Percentiles rank a stretch among this genome's conserved stretches.
These are phyloP conservation scores for Tetramorium simillimum DNA, from an alignment of 1,140 invertebrate genomes.

Conservation along the genomic window DNA sequence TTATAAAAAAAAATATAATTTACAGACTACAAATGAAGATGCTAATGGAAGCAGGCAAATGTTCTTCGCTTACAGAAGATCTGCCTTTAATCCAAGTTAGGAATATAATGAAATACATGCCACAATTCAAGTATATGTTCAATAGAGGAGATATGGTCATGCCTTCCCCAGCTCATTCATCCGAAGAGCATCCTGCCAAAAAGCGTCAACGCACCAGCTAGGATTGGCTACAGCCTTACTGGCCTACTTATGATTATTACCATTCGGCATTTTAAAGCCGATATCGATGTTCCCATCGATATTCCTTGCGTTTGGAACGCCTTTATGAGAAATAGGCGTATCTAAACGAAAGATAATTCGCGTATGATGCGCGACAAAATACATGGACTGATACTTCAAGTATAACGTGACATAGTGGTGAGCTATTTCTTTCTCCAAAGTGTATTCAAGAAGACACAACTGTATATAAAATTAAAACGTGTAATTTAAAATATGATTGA, in stretches of 20 bases:
- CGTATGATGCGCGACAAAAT: constrained; percentile 52
- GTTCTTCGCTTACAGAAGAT: constrained; percentile 87
- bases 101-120: constrained; percentile 93
- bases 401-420: constrained; percentile 59
- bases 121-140: constrained; percentile 94
- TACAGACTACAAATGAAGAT: constrained; percentile 90
- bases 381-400: constrained; percentile 41
- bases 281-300: not conserved
- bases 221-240: constrained; percentile 87
- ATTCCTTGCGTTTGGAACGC: not conserved
- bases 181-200: constrained; percentile 84
- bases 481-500: constrained; percentile 61
- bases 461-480: constrained; percentile 70
- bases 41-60: constrained; percentile 90
- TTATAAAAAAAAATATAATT: constrained; percentile 25
- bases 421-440: constrained; percentile 74
- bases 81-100: constrained; percentile 91
- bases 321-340: not conserved
- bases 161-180: constrained; percentile 78
- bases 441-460: constrained; percentile 46
- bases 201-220: constrained; percentile 88
- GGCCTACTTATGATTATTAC: constrained; percentile 85
- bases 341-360: constrained; percentile 38
- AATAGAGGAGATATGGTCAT: constrained; percentile 81
- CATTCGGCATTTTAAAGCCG: constrained; percentile 83